Evolutionary conservation across 2,797 vertebrate genomes (phyloP).

Genomic region (Phoeniculus purpureus): DNA sequence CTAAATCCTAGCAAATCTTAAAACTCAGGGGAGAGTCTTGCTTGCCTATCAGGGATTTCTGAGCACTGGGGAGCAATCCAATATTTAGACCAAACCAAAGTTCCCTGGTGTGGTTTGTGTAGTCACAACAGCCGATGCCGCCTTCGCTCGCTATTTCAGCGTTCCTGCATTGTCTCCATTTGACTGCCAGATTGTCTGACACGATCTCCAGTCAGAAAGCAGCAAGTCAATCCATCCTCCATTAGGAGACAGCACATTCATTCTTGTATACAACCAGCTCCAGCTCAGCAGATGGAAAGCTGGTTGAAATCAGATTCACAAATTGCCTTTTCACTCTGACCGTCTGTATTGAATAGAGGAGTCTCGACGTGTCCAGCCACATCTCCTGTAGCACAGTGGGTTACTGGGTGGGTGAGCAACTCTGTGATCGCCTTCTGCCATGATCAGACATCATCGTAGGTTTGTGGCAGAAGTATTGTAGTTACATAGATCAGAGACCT

Average conservation of each 20-base stretch:
- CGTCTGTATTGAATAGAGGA: background rate
- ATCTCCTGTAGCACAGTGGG: background rate
- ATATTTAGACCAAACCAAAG: background rate
- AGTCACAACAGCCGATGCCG: background rate
- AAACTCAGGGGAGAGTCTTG: background rate
- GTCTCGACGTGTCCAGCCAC: background rate
- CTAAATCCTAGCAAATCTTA: background rate
- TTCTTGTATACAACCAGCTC: background rate
- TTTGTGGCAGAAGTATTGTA: background rate
- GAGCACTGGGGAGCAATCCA: background rate
- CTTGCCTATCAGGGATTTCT: background rate
- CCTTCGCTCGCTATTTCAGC: background rate
- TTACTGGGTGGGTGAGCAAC: background rate
- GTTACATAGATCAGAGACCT: slow-evolving; percentile 4
- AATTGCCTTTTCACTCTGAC: background rate
- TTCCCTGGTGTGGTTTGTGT: background rate
- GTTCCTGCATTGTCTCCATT: background rate
- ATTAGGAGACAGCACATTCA: background rate
- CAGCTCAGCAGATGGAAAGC: background rate
- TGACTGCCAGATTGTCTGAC: background rate
- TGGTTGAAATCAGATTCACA: background rate
- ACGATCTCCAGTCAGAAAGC: background rate
- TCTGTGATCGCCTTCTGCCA: background rate
- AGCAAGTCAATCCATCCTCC: background rate
- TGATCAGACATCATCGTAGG: background rate